Evolutionary conservation across 2,797 vertebrate genomes (phyloP).

Genomic region (Clarias pachynema): DNA sequence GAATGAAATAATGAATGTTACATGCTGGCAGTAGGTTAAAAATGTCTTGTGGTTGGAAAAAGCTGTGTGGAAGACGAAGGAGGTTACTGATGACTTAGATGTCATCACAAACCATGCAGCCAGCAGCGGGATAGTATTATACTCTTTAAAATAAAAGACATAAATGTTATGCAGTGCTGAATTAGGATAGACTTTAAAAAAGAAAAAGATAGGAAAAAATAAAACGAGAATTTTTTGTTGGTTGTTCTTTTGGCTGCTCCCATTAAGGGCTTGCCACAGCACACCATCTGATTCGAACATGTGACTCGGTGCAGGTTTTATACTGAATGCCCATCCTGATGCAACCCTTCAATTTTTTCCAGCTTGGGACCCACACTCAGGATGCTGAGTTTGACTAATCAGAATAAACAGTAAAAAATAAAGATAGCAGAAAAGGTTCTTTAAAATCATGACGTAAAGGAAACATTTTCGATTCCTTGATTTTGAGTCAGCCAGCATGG

Average conservation of each 20-base stretch:
- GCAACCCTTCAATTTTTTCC: no score
- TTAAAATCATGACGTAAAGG: not conserved
- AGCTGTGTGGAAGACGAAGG: not conserved
- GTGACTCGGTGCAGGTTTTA: no score
- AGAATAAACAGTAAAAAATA: not conserved
- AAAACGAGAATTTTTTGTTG: not conserved
- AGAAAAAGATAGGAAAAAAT: not conserved
- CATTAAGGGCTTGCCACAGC: no score
- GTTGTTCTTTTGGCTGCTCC: no score
- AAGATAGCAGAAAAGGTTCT: not conserved
- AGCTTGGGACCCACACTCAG: no score
- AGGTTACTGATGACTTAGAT: not conserved
- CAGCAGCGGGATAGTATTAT: not conserved
- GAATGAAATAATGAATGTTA: constrained; percentile 17
- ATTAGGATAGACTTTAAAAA: no score
- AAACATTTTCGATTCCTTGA: not conserved
- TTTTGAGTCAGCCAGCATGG: no score
- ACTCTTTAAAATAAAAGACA: not conserved
- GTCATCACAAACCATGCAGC: not conserved
- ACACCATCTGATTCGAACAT: no score
- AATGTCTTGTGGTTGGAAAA: not conserved
- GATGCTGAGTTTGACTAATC: no score
- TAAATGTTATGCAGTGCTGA: not conserved
- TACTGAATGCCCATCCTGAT: no score
- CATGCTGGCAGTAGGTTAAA: not conserved